phyloP scores from a whole-genome alignment of 2,888 invertebrate genomes.

The Macrophya annulata region DNA sequence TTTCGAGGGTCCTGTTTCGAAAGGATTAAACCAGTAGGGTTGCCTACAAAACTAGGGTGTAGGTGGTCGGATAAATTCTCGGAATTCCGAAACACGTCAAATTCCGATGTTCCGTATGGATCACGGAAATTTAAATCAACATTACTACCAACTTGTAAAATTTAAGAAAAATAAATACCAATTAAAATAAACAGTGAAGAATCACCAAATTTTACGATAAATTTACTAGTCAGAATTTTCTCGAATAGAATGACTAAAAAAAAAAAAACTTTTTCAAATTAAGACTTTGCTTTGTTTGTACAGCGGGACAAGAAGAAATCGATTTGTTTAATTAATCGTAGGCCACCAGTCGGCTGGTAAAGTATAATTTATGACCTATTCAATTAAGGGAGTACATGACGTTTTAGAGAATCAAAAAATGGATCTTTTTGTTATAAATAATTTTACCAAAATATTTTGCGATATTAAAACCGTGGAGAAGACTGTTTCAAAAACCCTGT shows the following conservation, averaged over 20 bases:
- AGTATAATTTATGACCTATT: neutral
- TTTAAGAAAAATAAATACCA: neutral
- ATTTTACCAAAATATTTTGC: neutral
- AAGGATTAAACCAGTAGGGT: conserved; percentile 28
- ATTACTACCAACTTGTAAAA: neutral
- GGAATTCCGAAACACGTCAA: neutral
- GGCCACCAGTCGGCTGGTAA: neutral
- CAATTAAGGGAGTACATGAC: neutral
- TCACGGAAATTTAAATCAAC: neutral
- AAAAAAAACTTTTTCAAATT: neutral
- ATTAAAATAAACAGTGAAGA: neutral
- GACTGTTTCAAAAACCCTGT: neutral
- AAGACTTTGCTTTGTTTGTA: neutral
- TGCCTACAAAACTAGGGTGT: conserved; percentile 11
- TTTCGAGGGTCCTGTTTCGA: conserved; percentile 28
- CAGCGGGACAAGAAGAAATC: neutral
- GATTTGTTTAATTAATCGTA: neutral
- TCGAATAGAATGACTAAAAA: neutral
- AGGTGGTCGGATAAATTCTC: conserved; percentile 16
- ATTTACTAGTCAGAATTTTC: neutral
- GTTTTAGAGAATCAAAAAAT: neutral
- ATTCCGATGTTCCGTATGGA: conserved; percentile 9
- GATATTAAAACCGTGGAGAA: neutral
- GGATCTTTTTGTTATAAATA: neutral
- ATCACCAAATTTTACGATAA: neutral